A percentile compares a stretch with the other conserved stretches of the same genome.
Conservation (phyloP, 2,888 invertebrate genomes). For the Dynastes hyllus region DNA sequence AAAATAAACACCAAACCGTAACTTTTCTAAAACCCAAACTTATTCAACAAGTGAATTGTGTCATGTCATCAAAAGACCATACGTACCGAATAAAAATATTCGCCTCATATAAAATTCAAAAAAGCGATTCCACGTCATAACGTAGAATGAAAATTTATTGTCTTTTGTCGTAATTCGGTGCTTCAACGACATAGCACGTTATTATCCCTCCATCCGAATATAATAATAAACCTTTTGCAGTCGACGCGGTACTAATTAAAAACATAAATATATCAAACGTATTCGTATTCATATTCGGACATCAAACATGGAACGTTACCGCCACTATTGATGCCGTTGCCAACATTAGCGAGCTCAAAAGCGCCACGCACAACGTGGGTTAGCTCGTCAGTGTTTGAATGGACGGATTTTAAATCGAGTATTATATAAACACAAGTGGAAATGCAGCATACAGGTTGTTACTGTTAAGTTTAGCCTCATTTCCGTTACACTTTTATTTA, state of each 20-base stretch:
- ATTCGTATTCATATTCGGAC: not conserved
- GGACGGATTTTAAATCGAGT: conserved; percentile 19
- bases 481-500: no score
- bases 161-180: conserved; percentile 14
- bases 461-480: no score
- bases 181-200: not conserved
- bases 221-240: conserved; percentile 19
- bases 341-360: not conserved
- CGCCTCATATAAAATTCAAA: not conserved
- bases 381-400: not conserved
- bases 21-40: no score
- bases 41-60: no score
- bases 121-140: not conserved
- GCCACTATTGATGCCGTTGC: not conserved
- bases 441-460: no score
- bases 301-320: not conserved
- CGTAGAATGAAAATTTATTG: conserved; percentile 8
- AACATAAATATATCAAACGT: conserved; percentile 32
- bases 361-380: not conserved
- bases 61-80: no score
- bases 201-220: conserved; percentile 5
- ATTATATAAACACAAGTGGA: conserved; percentile 22
- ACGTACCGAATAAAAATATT: not conserved
- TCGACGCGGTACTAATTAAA: conserved; percentile 24
- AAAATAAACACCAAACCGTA: no score